These are phyloP conservation scores for Noctua fimbriata DNA, from an alignment of 2,888 invertebrate genomes.

Conservation along the genomic window DNA sequence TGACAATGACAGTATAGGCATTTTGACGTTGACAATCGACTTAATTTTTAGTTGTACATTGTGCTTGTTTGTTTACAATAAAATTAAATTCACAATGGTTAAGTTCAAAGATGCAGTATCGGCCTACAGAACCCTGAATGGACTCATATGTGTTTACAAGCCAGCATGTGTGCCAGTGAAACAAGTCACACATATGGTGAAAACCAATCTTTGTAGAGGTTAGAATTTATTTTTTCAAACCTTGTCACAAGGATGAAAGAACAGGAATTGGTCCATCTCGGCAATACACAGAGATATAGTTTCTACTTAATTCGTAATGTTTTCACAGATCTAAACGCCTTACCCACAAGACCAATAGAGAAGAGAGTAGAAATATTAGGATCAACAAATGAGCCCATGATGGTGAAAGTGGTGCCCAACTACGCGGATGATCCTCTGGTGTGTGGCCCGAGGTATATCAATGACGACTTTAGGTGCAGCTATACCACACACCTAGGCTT, in stretches of 20 bases:
- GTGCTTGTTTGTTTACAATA: slow-evolving; percentile 26
- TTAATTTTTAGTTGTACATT: neutral
- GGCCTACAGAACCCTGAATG: slow-evolving; percentile 93
- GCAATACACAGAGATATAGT: neutral
- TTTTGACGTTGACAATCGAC: slow-evolving; percentile 1
- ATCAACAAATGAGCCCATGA: slow-evolving; percentile 90
- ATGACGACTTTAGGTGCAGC: slow-evolving; percentile 91
- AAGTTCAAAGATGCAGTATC: slow-evolving; percentile 87
- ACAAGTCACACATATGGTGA: slow-evolving; percentile 90
- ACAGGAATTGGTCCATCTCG: neutral
- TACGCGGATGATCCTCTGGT: slow-evolving; percentile 94
- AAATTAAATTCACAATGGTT: slow-evolving; percentile 74
- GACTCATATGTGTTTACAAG: slow-evolving; percentile 95
- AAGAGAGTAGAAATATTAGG: slow-evolving; percentile 92
- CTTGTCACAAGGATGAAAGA: neutral
- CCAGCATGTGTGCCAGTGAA: slow-evolving; percentile 91
- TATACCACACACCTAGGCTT: slow-evolving; percentile 91
- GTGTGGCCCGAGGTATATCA: slow-evolving; percentile 94
- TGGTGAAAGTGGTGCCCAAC: slow-evolving; percentile 91
- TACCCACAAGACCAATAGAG: slow-evolving; percentile 91
- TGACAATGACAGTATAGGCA: neutral
- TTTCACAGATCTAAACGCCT: slow-evolving; percentile 92
- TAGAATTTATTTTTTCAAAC: slow-evolving; percentile 65
- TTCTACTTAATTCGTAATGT: neutral
- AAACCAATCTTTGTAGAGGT: slow-evolving; percentile 93